Evolutionary conservation across 1,140 invertebrate species (phyloP).

Genomic region (Leptinotarsa texana): DNA sequence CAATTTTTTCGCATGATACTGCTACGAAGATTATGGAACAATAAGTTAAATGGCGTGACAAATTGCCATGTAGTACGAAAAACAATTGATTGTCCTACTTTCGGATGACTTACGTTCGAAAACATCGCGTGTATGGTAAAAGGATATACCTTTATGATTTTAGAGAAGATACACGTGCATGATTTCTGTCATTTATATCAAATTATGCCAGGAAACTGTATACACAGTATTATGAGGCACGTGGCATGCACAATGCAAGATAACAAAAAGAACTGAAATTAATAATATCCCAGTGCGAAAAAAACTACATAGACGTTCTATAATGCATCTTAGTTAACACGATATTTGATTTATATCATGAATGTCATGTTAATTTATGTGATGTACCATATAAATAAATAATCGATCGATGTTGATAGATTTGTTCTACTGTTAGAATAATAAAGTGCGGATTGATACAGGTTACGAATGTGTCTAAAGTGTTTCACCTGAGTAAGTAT

Average conservation of each 20-base stretch:
- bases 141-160: background rate
- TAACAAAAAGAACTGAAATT: too few relatives aligned
- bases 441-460: too few relatives aligned
- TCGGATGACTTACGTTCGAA: background rate
- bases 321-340: too few relatives aligned
- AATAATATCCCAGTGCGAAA: too few relatives aligned
- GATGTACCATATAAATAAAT: too few relatives aligned
- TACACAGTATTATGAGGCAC: background rate
- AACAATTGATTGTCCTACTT: background rate
- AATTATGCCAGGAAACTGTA: background rate
- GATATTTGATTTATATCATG: too few relatives aligned
- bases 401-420: too few relatives aligned
- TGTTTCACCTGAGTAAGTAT: too few relatives aligned
- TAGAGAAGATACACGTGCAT: background rate
- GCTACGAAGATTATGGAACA: background rate
- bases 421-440: too few relatives aligned
- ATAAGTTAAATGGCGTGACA: background rate
- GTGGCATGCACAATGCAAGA: background rate
- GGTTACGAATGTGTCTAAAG: too few relatives aligned
- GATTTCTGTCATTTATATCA: background rate
- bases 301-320: too few relatives aligned
- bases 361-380: too few relatives aligned
- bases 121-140: slow-evolving; percentile 1
- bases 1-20: background rate
- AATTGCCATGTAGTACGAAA: slow-evolving; percentile 2